phyloP scores from a whole-genome alignment of 2,888 invertebrate genomes.

The Pyrgus malvae region DNA sequence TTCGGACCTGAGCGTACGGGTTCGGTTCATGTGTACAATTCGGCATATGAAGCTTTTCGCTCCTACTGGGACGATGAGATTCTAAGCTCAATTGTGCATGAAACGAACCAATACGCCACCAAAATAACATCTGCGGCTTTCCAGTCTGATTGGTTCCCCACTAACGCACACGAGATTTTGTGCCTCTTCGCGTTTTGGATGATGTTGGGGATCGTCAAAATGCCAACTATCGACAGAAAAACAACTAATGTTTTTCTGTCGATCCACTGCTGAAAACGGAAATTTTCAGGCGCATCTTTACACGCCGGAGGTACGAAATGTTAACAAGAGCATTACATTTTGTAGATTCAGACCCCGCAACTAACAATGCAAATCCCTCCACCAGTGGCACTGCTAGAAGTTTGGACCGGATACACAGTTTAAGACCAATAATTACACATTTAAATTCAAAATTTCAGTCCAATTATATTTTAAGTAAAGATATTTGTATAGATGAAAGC shows the following conservation, averaged over 20 bases:
- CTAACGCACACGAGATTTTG: conserved; percentile 18
- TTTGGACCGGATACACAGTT: conserved; percentile 8
- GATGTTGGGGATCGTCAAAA: conserved; percentile 14
- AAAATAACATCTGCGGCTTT: conserved; percentile 7
- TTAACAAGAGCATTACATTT: conserved; percentile 24
- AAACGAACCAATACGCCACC: conserved; percentile 26
- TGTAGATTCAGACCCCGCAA: neutral
- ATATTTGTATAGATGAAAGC: conserved; percentile 34
- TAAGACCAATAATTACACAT: conserved; percentile 21
- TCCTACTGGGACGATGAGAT: conserved; percentile 24
- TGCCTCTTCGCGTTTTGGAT: conserved; percentile 27
- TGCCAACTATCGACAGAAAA: conserved; percentile 25
- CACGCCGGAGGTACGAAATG: conserved; percentile 14
- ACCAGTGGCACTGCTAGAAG: neutral
- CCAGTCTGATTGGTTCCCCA: conserved; percentile 12
- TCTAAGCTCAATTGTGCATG: conserved; percentile 14
- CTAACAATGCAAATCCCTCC: neutral
- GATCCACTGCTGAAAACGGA: conserved; percentile 18
- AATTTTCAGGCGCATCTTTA: conserved; percentile 15
- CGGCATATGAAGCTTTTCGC: conserved; percentile 28
- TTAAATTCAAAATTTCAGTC: conserved; percentile 25
- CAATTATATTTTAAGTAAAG: conserved; percentile 13
- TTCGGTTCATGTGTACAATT: neutral
- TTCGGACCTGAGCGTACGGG: neutral
- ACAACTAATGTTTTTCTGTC: conserved; percentile 25